Evolutionary conservation across 1,140 invertebrate species (phyloP).

Genomic region (Drosophila ironensis): DNA sequence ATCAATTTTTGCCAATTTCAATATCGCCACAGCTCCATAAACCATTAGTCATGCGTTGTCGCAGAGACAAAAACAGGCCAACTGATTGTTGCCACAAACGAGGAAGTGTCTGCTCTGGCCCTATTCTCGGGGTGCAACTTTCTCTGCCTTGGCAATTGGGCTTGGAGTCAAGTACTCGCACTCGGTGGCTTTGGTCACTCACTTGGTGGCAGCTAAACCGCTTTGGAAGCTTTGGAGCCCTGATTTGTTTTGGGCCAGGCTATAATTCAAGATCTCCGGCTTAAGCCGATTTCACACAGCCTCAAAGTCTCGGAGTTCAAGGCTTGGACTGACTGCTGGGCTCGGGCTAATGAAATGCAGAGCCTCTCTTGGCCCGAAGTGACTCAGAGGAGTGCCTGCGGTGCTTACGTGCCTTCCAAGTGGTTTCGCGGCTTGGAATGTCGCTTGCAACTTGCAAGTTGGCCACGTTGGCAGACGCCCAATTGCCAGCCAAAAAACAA

Average conservation of each 20-base stretch:
- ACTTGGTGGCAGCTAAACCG: slow-evolving; percentile 3
- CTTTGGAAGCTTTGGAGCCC: slow-evolving; percentile 2
- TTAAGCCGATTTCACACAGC: slow-evolving; percentile 41
- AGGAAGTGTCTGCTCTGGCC: slow-evolving; percentile 8
- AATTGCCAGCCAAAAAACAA: slow-evolving; percentile 2
- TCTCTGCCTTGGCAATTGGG: slow-evolving; percentile 27
- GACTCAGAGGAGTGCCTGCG: slow-evolving; percentile 37
- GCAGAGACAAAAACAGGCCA: no score
- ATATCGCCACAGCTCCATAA: slow-evolving; percentile 17
- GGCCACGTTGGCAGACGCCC: slow-evolving; percentile 23
- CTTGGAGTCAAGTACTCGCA: neutral
- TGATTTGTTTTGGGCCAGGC: slow-evolving; percentile 11
- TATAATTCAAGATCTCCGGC: slow-evolving; percentile 29
- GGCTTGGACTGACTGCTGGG: slow-evolving; percentile 1
- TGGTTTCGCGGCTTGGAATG: slow-evolving; percentile 29
- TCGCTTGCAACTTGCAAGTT: slow-evolving; percentile 20
- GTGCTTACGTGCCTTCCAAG: slow-evolving; percentile 33
- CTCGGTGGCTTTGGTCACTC: neutral
- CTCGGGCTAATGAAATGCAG: slow-evolving; percentile 42
- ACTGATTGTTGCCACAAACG: slow-evolving; percentile 1
- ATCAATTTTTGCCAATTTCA: slow-evolving; percentile 22
- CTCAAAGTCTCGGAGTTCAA: slow-evolving; percentile 17
- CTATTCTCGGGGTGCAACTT: slow-evolving; percentile 33
- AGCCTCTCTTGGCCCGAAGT: slow-evolving; percentile 23
- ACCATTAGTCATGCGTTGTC: slow-evolving; percentile 23